These are phyloP conservation scores for Physocephala rufipes DNA, from an alignment of 2,888 invertebrate genomes.

Conservation along the genomic window DNA sequence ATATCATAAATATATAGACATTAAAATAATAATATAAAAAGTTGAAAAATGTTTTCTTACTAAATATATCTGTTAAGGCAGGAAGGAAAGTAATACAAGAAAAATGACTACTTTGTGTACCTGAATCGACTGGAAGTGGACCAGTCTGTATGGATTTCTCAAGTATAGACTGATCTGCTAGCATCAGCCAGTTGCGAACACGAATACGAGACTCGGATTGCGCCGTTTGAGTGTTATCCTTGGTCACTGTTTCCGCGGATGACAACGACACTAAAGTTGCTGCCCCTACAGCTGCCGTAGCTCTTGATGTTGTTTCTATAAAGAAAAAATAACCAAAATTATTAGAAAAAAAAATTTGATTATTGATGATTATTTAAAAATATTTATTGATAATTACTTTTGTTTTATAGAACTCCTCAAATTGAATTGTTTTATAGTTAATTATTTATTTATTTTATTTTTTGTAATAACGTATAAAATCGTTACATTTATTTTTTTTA, in stretches of 20 bases:
- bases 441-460: neutral
- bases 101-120: slow-evolving; percentile 43
- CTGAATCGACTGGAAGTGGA: slow-evolving; percentile 47
- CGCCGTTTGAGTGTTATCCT: slow-evolving; percentile 33
- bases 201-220: slow-evolving; percentile 61
- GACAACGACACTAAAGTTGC: neutral
- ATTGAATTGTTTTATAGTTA: neutral
- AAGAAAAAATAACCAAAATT: slow-evolving; percentile 32
- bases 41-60: neutral
- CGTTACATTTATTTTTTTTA: neutral
- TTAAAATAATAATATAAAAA: neutral
- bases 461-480: neutral
- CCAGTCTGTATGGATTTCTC: slow-evolving; percentile 49
- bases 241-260: neutral
- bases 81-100: neutral
- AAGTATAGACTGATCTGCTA: slow-evolving; percentile 63
- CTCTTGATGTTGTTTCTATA: slow-evolving; percentile 33
- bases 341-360: slow-evolving; percentile 33
- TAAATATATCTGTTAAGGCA: no score
- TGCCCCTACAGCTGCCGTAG: neutral
- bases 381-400: slow-evolving; percentile 28
- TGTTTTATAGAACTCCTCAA: neutral
- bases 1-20: neutral
- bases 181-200: slow-evolving; percentile 65
- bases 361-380: slow-evolving; percentile 22